Conservation (phyloP, 2,888 invertebrate genomes). For the Seira sanloemensis region DNA sequence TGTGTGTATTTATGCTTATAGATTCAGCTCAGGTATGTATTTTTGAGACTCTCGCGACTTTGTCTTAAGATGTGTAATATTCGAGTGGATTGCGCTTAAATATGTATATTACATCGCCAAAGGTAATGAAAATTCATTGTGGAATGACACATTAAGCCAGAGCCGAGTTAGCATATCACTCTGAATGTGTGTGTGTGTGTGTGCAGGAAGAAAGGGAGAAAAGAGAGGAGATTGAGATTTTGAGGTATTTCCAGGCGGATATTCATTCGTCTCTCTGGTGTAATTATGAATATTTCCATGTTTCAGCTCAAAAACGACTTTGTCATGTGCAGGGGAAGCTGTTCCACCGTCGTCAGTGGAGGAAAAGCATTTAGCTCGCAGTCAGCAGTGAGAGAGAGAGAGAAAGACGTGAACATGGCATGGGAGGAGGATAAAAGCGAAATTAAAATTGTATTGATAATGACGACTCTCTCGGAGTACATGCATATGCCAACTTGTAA, state of each 20-base stretch:
- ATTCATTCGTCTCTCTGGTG: slow-evolving; percentile 46
- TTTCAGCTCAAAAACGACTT: slow-evolving; percentile 3
- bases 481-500: background rate
- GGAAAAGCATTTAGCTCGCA: slow-evolving; percentile 2
- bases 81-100: slow-evolving; percentile 3
- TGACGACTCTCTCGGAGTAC: slow-evolving; percentile 11
- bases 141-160: slow-evolving; percentile 24
- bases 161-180: background rate
- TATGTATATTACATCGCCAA: slow-evolving; percentile 26
- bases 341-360: background rate
- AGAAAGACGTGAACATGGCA: slow-evolving; percentile 16
- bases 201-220: slow-evolving; percentile 3
- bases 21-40: background rate
- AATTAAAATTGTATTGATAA: slow-evolving; percentile 23
- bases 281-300: slow-evolving; percentile 48
- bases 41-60: background rate
- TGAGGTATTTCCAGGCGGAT: slow-evolving; percentile 54
- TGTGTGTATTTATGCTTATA: too few species aligned
- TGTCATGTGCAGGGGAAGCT: background rate
- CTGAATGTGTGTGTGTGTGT: too few species aligned
- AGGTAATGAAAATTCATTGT: slow-evolving; percentile 62
- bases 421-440: background rate
- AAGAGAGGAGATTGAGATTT: slow-evolving; percentile 57
- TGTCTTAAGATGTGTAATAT: background rate
- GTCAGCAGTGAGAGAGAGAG: background rate